Base-by-base conservation (phyloP, 2,888 invertebrate species). In the Mantis religiosa region DNA sequence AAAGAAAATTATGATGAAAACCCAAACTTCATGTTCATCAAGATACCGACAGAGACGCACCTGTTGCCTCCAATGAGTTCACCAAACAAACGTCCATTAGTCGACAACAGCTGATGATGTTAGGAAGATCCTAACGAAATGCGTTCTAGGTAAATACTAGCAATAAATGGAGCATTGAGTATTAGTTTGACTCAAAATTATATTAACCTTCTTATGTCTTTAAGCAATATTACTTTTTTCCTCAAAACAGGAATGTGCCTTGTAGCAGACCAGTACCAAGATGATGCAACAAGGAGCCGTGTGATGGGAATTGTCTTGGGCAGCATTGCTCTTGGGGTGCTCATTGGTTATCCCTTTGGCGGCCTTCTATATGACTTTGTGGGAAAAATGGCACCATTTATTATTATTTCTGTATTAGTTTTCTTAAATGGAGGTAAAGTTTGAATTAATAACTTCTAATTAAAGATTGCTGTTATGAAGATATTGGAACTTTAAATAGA, bases 291-390 rank as follows among this genome's bases (percentile, higher is more conserved):
- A 28, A 93, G 96, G 90, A 95, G 96, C 34, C 95, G 95, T 92
- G 94, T 96, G n/a, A 97, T 98, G 96, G 97, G 97, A 0, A 94
- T 96, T 41, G 96, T 97, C 2, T 95, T 97, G 92, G 97, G 97
- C 8, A 97, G 97, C 90, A 96, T 96, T 88, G 97, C 97, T 0
- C 92, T 97, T 4, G 98, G 97, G 0, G 97, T 98, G 0, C 93
- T 98, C 2, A 93, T 97, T 20, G 97, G 97, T 0, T 97, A 98
- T 93, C 97, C 97, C 0, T 95, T 97, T 91, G 97, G 97, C 15
- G 96, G 97, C 1, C 94, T 97, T 84, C 94, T 96, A 82, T 97
- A 97, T 92, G 96, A 97, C 91, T 94, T 97, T 90, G 94, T 96
- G 81, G 97, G 97, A 87, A 97, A 97, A 93, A 94, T 95, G 84